These are phyloP conservation scores for Colinus virginianus DNA, from an alignment of 2,113 vertebrate species.

Conservation along the genomic window DNA sequence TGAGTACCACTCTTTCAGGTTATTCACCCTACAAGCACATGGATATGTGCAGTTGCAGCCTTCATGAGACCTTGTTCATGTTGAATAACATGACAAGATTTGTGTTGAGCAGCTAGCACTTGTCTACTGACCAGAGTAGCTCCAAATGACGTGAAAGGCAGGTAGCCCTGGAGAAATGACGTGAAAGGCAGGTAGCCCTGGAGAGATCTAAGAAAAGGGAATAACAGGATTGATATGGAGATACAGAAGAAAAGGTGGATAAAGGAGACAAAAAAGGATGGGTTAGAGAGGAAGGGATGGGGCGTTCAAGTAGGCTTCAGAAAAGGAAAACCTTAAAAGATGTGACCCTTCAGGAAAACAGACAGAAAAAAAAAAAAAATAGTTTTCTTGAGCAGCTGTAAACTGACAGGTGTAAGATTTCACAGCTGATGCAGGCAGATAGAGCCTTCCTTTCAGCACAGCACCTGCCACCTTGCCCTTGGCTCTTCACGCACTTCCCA, in stretches of 20 bases:
- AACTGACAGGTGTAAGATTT: constrained; percentile 6
- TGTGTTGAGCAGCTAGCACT: not conserved
- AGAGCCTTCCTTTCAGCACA: not conserved
- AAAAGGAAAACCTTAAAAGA: constrained; percentile 23
- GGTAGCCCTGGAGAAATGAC: not conserved
- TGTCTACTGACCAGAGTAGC: not conserved
- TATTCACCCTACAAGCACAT: not conserved
- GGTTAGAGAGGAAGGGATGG: not conserved
- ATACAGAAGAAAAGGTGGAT: not conserved
- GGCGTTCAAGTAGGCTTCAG: not conserved
- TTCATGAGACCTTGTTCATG: not conserved
- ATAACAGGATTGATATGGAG: not conserved
- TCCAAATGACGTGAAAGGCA: not conserved
- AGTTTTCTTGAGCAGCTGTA: not conserved
- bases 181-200: not conserved
- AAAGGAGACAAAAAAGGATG: not conserved
- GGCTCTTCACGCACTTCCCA: not conserved
- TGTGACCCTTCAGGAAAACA: not conserved
- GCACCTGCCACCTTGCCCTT: not conserved
- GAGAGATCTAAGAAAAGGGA: not conserved
- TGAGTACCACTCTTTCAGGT: too few relatives aligned
- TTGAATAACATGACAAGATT: not conserved
- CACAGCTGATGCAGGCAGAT: not conserved
- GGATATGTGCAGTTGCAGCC: not conserved
- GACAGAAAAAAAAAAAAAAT: not conserved